Evolutionary conservation across 2,113 vertebrate genomes (phyloP).

Genomic region (Eudyptes chrysolophus): DNA sequence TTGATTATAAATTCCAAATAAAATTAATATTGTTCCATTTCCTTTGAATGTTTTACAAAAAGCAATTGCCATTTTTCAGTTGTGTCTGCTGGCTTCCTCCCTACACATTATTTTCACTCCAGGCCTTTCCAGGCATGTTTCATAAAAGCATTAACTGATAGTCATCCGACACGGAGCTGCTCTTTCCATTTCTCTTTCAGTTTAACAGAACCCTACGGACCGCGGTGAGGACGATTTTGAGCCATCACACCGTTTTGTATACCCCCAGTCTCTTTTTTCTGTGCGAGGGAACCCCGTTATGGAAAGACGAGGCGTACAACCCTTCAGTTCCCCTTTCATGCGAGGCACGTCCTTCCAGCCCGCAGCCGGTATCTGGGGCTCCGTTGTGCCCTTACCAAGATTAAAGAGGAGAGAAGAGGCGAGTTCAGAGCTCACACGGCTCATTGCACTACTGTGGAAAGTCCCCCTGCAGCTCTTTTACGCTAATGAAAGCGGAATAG

Average conservation of each 20-base stretch:
- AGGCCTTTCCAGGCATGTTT: neutral
- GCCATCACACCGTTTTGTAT: neutral
- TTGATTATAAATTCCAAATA: slow-evolving; percentile 10
- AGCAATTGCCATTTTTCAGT: neutral
- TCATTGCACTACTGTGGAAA: neutral
- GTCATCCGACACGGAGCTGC: neutral
- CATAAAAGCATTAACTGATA: neutral
- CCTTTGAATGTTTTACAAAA: neutral
- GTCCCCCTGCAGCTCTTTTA: neutral
- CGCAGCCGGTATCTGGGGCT: neutral
- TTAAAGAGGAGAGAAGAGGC: neutral
- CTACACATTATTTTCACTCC: neutral
- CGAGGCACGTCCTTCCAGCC: neutral
- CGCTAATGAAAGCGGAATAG: neutral
- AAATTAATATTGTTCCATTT: neutral
- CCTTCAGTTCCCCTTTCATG: neutral
- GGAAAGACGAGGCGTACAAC: neutral
- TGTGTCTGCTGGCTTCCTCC: neutral
- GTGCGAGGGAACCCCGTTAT: fast-evolving
- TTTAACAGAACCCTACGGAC: neutral
- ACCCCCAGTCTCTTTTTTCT: neutral
- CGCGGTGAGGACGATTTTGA: neutral
- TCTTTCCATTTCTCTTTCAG: neutral
- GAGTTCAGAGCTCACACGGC: neutral
- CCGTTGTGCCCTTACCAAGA: neutral